Conservation (phyloP, 1,140 invertebrate species). For the Panonychus citri region DNA sequence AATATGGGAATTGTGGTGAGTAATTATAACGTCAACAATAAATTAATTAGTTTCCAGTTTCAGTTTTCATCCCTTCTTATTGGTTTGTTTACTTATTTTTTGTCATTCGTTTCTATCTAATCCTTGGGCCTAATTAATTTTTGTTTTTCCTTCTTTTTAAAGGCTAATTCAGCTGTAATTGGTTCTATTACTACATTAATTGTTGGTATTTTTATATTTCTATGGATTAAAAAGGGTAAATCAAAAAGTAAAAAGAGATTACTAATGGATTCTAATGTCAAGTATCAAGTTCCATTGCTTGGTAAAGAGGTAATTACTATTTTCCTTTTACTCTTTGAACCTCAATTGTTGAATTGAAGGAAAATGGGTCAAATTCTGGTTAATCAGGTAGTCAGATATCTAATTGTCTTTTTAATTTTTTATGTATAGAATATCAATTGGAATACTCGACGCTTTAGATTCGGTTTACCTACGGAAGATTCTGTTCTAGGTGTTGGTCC, state of each 20-base stretch:
- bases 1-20: no score
- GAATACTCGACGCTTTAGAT: conserved; percentile 74
- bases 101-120: no score
- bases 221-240: not conserved
- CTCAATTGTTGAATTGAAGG: no score
- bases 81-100: no score
- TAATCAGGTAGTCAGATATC: no score
- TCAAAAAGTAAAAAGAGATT: not conserved
- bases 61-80: no score
- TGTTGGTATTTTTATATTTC: not conserved
- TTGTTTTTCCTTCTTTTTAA: not conserved
- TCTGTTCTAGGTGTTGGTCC: conserved; percentile 77
- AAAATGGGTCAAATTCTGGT: no score
- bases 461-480: conserved; percentile 62
- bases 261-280: conserved; percentile 56
- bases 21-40: no score
- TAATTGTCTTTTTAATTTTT: no score
- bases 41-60: no score
- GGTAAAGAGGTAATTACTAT: conserved; percentile 38
- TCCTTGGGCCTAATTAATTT: not conserved
- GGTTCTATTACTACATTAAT: not conserved
- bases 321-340: no score
- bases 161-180: not conserved
- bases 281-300: conserved; percentile 72
- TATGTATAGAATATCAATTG: conserved; percentile 4